A percentile compares a stretch with the other conserved stretches of the same genome.
Evolutionary conservation across 92 coral and sea anemone genomes (phyloP).

Genomic region (Palythoa caribaeorum): DNA sequence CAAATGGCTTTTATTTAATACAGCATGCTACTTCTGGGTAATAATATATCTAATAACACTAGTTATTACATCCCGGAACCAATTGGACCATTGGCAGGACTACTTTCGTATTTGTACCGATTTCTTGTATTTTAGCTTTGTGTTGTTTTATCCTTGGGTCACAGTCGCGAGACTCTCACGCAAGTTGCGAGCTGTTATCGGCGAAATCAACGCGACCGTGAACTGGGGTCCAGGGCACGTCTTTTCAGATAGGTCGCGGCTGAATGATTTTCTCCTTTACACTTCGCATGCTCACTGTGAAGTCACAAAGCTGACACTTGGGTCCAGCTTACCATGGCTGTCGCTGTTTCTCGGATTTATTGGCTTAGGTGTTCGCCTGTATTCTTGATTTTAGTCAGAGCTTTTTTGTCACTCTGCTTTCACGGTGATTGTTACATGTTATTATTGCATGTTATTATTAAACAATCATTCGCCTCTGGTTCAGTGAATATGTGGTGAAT

Average conservation of each 20-base stretch:
- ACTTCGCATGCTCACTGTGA: constrained; percentile 63
- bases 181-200: constrained; percentile 35
- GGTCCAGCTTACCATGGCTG: constrained; percentile 59
- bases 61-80: constrained; percentile 19
- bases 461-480: too few species aligned
- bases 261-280: constrained; percentile 60
- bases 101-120: constrained; percentile 46
- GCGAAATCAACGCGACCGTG: constrained; percentile 50
- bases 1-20: constrained; percentile 56
- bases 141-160: constrained; percentile 51
- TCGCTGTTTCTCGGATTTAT: constrained; percentile 18
- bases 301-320: constrained; percentile 55
- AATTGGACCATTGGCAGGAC: constrained; percentile 28
- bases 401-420: too few species aligned
- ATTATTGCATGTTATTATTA: too few species aligned
- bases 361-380: constrained; percentile 30
- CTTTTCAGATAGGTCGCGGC: constrained; percentile 50
- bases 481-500: too few species aligned
- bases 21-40: constrained; percentile 68
- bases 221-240: constrained; percentile 62
- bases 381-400: constrained; percentile 1
- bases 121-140: constrained; percentile 49
- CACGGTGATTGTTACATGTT: too few species aligned
- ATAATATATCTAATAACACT: constrained; percentile 36
- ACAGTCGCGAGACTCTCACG: constrained; percentile 57